phyloP scores from a whole-genome alignment of 2,888 invertebrate species.

The Agelastica alni region DNA sequence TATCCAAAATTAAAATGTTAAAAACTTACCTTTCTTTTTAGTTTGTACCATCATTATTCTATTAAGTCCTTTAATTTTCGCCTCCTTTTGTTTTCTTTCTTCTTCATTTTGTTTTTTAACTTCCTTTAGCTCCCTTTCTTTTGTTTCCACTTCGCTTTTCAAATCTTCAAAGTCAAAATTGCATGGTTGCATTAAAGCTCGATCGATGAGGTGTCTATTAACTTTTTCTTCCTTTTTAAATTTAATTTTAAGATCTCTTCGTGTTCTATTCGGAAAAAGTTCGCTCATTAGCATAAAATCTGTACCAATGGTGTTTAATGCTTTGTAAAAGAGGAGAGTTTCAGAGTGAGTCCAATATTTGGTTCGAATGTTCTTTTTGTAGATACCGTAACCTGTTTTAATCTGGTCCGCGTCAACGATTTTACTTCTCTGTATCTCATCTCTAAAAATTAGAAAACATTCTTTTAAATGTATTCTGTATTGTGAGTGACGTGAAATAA shows the following conservation, averaged over 20 bases:
- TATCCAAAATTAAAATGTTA: too few relatives aligned
- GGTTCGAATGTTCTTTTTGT: conserved; percentile 68
- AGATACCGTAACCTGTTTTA: conserved; percentile 63
- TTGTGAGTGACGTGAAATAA: too few relatives aligned
- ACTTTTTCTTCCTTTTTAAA: conserved; percentile 89
- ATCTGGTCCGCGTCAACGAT: conserved; percentile 65
- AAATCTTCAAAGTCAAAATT: conserved; percentile 70
- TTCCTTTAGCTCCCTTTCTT: conserved; percentile 54
- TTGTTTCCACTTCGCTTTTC: conserved; percentile 61
- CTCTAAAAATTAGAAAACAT: conserved; percentile 40
- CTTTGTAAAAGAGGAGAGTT: conserved; percentile 89
- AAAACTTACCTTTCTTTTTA: conserved; percentile 28
- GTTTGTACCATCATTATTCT: conserved; percentile 19
- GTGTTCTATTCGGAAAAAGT: conserved; percentile 75
- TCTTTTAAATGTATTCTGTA: too few relatives aligned
- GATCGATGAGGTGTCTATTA: conserved; percentile 74
- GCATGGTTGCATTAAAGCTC: conserved; percentile 71
- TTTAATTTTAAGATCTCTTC: conserved; percentile 86
- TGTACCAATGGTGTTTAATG: conserved; percentile 86
- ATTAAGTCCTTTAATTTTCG: conserved; percentile 22
- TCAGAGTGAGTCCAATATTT: conserved; percentile 78
- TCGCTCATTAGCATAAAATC: conserved; percentile 90
- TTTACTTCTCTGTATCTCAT: conserved; percentile 67
- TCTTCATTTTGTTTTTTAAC: conserved; percentile 37
- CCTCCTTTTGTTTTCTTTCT: conserved; percentile 29